Evolutionary conservation across 2,797 vertebrate genomes (phyloP).

Genomic region (Rhyacichthys aspro): DNA sequence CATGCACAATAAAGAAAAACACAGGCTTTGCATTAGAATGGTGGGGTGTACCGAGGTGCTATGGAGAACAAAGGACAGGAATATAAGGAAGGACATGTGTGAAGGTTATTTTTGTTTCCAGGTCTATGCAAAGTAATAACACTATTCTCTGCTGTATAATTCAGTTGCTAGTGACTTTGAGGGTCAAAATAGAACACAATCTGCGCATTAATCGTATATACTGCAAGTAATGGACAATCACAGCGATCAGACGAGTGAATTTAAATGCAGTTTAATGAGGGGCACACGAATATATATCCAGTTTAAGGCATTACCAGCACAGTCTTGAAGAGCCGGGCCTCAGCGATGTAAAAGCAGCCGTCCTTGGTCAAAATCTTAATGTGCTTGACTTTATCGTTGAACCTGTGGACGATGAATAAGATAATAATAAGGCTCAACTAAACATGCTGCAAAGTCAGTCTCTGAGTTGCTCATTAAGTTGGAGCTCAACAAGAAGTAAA

Average conservation of each 20-base stretch:
- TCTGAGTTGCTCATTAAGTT: neutral
- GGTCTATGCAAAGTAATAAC: neutral
- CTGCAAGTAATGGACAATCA: too few species aligned
- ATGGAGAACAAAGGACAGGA: conserved; percentile 10
- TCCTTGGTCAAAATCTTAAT: conserved; percentile 97
- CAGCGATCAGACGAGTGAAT: conserved; percentile 25
- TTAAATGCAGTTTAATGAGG: conserved; percentile 9
- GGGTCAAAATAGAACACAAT: neutral
- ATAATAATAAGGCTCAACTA: conserved; percentile 78
- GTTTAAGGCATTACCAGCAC: conserved; percentile 85
- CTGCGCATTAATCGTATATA: too few species aligned
- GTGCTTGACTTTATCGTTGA: conserved; percentile 94
- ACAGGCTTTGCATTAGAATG: neutral
- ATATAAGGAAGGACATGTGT: conserved; percentile 2
- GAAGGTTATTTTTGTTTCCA: neutral
- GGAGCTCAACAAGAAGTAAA: too few species aligned
- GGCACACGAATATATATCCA: conserved; percentile 27
- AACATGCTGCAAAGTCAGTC: conserved; percentile 53
- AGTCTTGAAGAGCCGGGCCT: conserved; percentile 93
- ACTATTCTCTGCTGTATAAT: conserved; percentile 9
- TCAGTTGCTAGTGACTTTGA: neutral
- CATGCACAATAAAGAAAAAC: conserved; percentile 27
- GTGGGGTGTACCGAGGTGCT: neutral
- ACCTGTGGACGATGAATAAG: conserved; percentile 89
- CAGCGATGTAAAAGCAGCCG: conserved; percentile 91